These are phyloP conservation scores for Drosophila paulistorum DNA, from an alignment of 1,140 invertebrate species.

Conservation along the genomic window DNA sequence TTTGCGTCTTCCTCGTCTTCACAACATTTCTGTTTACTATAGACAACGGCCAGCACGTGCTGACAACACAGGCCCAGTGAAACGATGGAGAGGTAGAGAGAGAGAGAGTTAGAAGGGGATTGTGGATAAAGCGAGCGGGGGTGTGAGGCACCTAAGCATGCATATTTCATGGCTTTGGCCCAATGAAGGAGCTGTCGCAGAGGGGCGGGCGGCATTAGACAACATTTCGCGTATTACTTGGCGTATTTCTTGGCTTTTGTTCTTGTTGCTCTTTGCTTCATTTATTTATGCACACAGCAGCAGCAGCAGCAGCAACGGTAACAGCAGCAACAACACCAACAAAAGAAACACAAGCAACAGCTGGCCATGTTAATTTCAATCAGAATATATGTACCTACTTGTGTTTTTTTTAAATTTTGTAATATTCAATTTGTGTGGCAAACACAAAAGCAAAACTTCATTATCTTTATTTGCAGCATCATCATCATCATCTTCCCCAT, in stretches of 20 bases:
- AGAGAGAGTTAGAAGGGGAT: neutral
- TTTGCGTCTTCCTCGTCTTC: constrained; percentile 6
- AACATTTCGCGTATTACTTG: constrained; percentile 44
- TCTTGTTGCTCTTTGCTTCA: constrained; percentile 45
- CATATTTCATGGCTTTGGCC: constrained; percentile 53
- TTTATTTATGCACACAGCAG: constrained; percentile 58
- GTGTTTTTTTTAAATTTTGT: constrained; percentile 24
- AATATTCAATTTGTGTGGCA: constrained; percentile 46
- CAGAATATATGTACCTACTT: constrained; percentile 62
- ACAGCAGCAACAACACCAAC: constrained; percentile 22
- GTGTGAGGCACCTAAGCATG: constrained; percentile 44
- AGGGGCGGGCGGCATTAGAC: constrained; percentile 22
- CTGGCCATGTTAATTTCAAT: constrained; percentile 69
- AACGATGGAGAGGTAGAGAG: constrained; percentile 3
- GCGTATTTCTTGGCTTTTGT: constrained; percentile 32
- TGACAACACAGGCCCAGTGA: constrained; percentile 1
- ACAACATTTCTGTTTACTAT: constrained; percentile 51
- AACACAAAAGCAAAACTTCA: constrained; percentile 50
- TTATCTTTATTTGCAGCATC: constrained; percentile 12
- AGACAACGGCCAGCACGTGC: constrained; percentile 48
- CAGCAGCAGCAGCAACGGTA: constrained; percentile 28
- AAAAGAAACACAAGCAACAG: constrained; percentile 40
- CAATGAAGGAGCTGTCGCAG: neutral
- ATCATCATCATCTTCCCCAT: neutral
- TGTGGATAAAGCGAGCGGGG: neutral